Percentiles rank a stretch among this genome's conserved stretches.
Evolutionary conservation across 2,797 vertebrate genomes (phyloP).

Genomic region (Pseudocheirus occidentalis): DNA sequence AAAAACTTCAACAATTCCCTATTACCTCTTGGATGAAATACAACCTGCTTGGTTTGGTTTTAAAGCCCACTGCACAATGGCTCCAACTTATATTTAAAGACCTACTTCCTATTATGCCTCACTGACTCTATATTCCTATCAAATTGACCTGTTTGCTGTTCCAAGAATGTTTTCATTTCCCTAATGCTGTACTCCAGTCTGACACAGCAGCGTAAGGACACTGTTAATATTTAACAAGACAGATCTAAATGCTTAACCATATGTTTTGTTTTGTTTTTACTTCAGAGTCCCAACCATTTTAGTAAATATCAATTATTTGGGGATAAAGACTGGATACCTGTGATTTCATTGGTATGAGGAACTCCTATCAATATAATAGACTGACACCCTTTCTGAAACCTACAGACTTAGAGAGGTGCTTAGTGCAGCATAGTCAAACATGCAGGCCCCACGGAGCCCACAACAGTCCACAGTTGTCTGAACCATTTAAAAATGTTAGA

Average conservation of each 20-base stretch:
- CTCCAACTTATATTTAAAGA: too few species aligned
- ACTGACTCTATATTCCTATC: background rate
- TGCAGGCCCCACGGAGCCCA: background rate
- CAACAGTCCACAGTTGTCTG: background rate
- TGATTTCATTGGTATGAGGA: background rate
- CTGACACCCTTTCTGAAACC: background rate
- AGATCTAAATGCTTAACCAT: background rate
- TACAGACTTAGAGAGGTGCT: background rate
- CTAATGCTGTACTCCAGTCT: background rate
- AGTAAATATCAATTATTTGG: background rate
- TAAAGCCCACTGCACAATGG: background rate
- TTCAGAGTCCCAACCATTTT: background rate
- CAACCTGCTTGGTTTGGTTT: background rate
- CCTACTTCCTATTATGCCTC: background rate
- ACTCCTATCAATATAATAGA: background rate
- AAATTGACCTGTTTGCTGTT: background rate
- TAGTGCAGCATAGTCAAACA: background rate
- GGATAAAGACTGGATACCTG: background rate
- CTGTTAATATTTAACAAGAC: background rate
- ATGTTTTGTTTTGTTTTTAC: background rate
- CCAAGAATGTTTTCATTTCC: background rate
- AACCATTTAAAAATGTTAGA: background rate
- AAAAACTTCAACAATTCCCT: background rate
- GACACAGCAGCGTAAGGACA: background rate
- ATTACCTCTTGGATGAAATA: background rate